These are phyloP conservation scores for Cisticola juncidis DNA, from an alignment of 2,113 vertebrate species.

Conservation along the genomic window DNA sequence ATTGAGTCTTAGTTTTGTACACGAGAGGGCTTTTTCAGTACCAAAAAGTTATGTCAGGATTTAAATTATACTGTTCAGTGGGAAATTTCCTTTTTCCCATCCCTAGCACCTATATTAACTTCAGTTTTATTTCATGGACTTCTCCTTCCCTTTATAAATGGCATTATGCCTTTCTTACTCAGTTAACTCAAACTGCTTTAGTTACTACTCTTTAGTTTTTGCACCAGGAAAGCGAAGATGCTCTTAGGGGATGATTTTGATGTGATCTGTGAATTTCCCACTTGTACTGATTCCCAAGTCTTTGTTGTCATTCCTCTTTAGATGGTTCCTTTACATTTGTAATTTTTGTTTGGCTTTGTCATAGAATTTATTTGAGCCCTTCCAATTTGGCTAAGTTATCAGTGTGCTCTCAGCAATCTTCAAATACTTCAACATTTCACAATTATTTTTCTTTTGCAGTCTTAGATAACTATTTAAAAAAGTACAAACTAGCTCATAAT, in stretches of 20 bases:
- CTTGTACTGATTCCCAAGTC: background rate
- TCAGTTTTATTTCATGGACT: background rate
- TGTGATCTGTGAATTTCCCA: background rate
- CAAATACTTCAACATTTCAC: background rate
- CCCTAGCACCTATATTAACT: background rate
- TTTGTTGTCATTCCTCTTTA: background rate
- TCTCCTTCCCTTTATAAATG: background rate
- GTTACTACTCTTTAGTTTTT: background rate
- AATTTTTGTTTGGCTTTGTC: background rate
- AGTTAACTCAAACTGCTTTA: background rate
- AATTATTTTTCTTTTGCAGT: background rate
- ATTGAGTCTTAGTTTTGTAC: background rate
- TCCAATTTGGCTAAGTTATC: background rate
- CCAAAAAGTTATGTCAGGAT: background rate
- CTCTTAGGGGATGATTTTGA: background rate
- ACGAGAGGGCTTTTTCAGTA: background rate
- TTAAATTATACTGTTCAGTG: background rate
- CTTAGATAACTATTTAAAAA: background rate
- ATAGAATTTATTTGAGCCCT: background rate
- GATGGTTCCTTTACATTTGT: background rate
- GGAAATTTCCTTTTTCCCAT: background rate
- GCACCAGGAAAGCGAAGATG: background rate
- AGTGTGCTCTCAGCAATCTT: background rate
- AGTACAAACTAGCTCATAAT: background rate
- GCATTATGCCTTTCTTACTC: background rate